Base-by-base conservation (phyloP, 1,140 invertebrate species). In the Cheumatopsyche charites region DNA sequence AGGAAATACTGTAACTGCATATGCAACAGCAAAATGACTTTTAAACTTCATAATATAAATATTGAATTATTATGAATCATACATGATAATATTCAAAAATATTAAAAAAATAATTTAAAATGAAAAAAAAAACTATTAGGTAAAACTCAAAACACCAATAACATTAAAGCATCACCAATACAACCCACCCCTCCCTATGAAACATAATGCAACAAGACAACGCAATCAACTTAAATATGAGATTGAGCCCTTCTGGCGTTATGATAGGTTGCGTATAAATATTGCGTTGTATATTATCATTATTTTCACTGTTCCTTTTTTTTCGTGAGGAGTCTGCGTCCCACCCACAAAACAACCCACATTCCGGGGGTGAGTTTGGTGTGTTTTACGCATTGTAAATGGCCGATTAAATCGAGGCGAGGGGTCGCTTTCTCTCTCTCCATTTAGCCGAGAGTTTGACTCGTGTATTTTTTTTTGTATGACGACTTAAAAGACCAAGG, bases 241-340 rank as follows among this genome's bases (percentile, higher is more conserved):
- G 13, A 2, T 15, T 47, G 12, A 15, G 15, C 43, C 43, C 2
- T 11, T 15, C 74, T 75, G 74, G 15, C 65, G 62, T 73, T 75
- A 75, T 73, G 74, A 75, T 71, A 68, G 71, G 71, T 70, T 73
- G 62, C 63, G 71, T 76, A 76, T 73, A 76, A 76, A 76, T 76
- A 76, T 76, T 76, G 74, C 71, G 71, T 70, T 67, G 69, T 76
- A 72, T 76, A 76, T 73, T 76, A 76, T 73, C 72, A 75, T 75
- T 75, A 75, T 72, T 75, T 75, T 75, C 73, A 75, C 61, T 75
- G 73, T 75, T 75, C 71, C 43, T 68, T 72, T 75, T 41, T 41
- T 74, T 71, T 49, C 25, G 45, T 75, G 3, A 9, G 29, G 29
- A 36, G 29, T 36, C 29, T 36, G 29, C 9, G 9, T 3, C 29